Evolutionary conservation across 1,140 invertebrate genomes (phyloP).

Genomic region (Vollenhovia emeryi): DNA sequence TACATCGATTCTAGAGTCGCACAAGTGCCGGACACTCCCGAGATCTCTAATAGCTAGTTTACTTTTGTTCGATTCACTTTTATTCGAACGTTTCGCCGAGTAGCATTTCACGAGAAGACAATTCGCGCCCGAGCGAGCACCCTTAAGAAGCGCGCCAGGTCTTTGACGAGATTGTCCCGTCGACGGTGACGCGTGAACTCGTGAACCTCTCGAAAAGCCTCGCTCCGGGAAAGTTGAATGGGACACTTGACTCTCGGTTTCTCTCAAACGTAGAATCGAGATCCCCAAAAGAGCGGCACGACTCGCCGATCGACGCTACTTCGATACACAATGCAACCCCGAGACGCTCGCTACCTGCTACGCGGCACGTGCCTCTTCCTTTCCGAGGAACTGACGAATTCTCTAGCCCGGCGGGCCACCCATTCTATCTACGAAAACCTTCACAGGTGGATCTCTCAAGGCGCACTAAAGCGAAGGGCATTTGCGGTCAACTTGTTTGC

Average conservation of each 20-base stretch:
- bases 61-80: neutral
- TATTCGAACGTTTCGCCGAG: neutral
- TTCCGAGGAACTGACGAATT: constrained; percentile 60
- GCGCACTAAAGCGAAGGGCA: constrained; percentile 38
- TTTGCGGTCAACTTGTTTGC: constrained; percentile 69
- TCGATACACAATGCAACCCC: constrained; percentile 64
- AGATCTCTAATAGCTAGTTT: constrained; percentile 1
- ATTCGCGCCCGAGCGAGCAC: neutral
- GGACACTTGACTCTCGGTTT: constrained; percentile 62
- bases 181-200: neutral
- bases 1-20: neutral
- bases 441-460: constrained; percentile 66
- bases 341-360: constrained; percentile 63
- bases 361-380: constrained; percentile 64
- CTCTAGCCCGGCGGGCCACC: constrained; percentile 27
- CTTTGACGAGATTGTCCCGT: constrained; percentile 4
- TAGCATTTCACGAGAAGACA: neutral
- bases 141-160: neutral
- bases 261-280: constrained; percentile 59
- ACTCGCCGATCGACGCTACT: constrained; percentile 21
- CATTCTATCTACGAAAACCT: constrained; percentile 53
- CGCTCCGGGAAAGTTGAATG: constrained; percentile 49
- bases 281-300: constrained; percentile 11
- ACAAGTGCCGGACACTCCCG: neutral
- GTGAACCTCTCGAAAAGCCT: constrained; percentile 10